A percentile compares a stretch with the other conserved stretches of the same genome.
phyloP scores from a whole-genome alignment of 2,888 invertebrate species.

The Smittia sp. region DNA sequence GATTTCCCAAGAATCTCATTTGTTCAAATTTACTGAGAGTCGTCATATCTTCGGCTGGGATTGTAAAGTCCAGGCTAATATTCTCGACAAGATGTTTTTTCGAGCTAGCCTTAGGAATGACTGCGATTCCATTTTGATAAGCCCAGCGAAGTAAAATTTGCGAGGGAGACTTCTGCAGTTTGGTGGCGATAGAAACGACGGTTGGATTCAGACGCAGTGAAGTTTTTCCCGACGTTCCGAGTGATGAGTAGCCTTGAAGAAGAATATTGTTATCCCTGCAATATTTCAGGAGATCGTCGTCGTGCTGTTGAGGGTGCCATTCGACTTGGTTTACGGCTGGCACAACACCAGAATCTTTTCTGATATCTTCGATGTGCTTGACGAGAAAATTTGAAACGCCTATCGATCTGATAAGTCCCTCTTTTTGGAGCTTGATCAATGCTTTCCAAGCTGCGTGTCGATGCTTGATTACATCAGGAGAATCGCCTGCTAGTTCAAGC shows the following conservation, averaged over 20 bases:
- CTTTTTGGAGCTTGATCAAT: slow-evolving; percentile 62
- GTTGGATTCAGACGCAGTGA: slow-evolving; percentile 59
- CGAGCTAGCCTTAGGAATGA: slow-evolving; percentile 65
- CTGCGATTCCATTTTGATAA: slow-evolving; percentile 66
- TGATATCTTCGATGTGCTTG: slow-evolving; percentile 65
- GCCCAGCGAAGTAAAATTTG: slow-evolving; percentile 75
- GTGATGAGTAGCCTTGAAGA: slow-evolving; percentile 76
- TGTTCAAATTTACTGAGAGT: slow-evolving; percentile 52
- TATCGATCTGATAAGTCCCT: slow-evolving; percentile 61
- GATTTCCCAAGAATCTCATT: background rate
- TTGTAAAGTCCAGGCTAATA: slow-evolving; percentile 59
- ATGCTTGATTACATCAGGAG: slow-evolving; percentile 58
- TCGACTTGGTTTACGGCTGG: slow-evolving; percentile 80
- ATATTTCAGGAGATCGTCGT: slow-evolving; percentile 61
- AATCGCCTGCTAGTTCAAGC: slow-evolving; percentile 56
- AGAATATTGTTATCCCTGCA: slow-evolving; percentile 66
- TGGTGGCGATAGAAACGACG: slow-evolving; percentile 61
- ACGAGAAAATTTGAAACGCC: slow-evolving; percentile 80
- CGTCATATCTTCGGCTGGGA: slow-evolving; percentile 58
- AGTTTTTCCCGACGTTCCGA: slow-evolving; percentile 61
- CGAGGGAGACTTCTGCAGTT: slow-evolving; percentile 59
- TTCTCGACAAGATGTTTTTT: slow-evolving; percentile 60
- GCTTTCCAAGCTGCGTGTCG: slow-evolving; percentile 67
- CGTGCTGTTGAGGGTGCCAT: slow-evolving; percentile 73
- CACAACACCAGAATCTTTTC: slow-evolving; percentile 48